These are phyloP conservation scores for Dipodomys spectabilis DNA, from an alignment of 2,113 vertebrate genomes.

Conservation along the genomic window DNA sequence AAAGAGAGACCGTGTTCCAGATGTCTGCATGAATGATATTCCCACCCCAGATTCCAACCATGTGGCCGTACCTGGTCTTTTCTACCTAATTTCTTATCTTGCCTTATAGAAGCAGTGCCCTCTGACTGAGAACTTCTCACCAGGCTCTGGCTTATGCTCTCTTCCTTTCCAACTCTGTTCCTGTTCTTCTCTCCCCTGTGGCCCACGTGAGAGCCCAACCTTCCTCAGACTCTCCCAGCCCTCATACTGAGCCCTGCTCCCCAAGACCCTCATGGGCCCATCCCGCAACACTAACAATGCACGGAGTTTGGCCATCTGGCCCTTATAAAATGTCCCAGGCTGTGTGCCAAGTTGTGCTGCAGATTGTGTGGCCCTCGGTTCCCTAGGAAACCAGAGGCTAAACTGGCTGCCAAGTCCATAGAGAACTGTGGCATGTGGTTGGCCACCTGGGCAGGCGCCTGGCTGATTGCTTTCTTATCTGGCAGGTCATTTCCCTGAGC, in stretches of 20 bases:
- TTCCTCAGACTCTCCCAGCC: background rate
- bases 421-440: conserved; percentile 10
- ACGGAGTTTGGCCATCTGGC: conserved; percentile 66
- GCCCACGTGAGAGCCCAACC: background rate
- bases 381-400: conserved; percentile 68
- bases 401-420: conserved; percentile 49
- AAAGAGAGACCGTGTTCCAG: background rate
- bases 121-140: background rate
- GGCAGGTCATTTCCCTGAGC: background rate
- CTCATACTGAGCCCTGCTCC: background rate
- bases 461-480: conserved; percentile 43
- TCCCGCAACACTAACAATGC: background rate
- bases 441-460: conserved; percentile 67
- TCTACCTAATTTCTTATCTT: background rate
- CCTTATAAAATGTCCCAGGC: conserved; percentile 70
- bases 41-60: background rate
- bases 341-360: conserved; percentile 21
- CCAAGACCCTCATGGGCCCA: background rate
- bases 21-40: background rate
- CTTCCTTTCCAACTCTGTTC: background rate
- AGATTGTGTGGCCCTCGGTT: conserved; percentile 62
- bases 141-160: background rate
- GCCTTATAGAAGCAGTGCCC: background rate
- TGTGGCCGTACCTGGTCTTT: background rate
- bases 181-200: background rate